Base-by-base conservation (phyloP, 2,888 invertebrate genomes). In the Nineta flava region DNA sequence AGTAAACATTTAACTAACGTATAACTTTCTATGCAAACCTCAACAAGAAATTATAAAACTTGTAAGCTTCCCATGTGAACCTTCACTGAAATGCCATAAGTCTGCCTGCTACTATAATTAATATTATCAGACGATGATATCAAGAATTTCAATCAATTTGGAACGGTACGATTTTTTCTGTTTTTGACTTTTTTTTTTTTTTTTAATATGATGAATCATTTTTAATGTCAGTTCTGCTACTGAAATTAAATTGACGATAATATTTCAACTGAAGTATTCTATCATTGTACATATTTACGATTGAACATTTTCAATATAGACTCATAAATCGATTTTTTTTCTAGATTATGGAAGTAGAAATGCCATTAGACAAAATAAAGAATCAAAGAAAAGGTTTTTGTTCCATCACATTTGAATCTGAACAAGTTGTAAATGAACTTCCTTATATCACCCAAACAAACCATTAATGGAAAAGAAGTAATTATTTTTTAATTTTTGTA, bases 361-460 rank as follows among this genome's bases (percentile, higher is more conserved):
- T 95, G 83, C 96, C 96, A 52, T 94, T 90, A 62, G 96, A 96
- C 68, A 95, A 94, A 70, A 84, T 87, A 66, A 95, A 94, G 78
- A 93, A 92, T 67, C 92, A 93, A 69, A 81, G 95, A 60, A 88
- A 95, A 74, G 92, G 88, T 53, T 96, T 96, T 76, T 95, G 94
- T 66, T 96, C 96, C 69, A 92, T 96, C 65, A 95, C 95, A 57
- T 96, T 95, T 63, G 95, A 96, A 65, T 88, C 88, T 31, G 94
- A 94, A 68, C 87, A 90, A 68, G 87, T 92, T 49, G 93, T 93
- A 31, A 90, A 90, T 62, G 91, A 92, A 66, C 74, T 93, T 48
- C n/a, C 72, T 92, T 53, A 93, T 91, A 68, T 87, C 87, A 48
- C 87, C 92, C 12, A 94, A 93, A 69, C 93, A 93, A 68, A 87